Evolutionary conservation across 2,888 invertebrate species (phyloP).

Genomic region (Hylaea fasciaria): DNA sequence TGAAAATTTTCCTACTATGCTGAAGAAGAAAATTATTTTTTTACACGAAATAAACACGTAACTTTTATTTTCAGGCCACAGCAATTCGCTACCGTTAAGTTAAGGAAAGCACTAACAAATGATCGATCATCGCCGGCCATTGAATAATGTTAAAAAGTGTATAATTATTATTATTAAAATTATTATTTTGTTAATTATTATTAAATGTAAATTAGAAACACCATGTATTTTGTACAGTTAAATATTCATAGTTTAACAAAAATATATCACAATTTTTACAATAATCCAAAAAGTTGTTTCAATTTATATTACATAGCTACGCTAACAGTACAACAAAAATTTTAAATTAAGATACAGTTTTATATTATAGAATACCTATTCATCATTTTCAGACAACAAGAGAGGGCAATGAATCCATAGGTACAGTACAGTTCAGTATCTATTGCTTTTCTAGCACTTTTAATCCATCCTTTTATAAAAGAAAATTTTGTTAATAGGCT

Average conservation of each 20-base stretch:
- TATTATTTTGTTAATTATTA: constrained; percentile 80
- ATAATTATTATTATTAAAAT: constrained; percentile 54
- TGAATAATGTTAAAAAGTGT: constrained; percentile 73
- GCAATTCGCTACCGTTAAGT: constrained; percentile 95
- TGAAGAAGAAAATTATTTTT: too few relatives aligned
- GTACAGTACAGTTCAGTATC: too few relatives aligned
- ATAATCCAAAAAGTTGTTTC: constrained; percentile 67
- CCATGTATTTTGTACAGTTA: constrained; percentile 85
- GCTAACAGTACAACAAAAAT: too few relatives aligned
- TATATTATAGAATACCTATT: too few relatives aligned
- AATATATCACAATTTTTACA: constrained; percentile 84
- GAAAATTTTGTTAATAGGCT: too few relatives aligned
- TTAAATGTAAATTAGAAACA: constrained; percentile 82
- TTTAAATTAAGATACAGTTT: too few relatives aligned
- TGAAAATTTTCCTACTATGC: too few relatives aligned
- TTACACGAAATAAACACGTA: neutral
- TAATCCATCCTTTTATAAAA: too few relatives aligned
- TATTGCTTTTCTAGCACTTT: too few relatives aligned
- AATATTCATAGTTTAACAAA: constrained; percentile 85
- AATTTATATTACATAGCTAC: too few relatives aligned
- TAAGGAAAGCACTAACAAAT: constrained; percentile 94
- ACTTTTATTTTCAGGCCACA: constrained; percentile 87
- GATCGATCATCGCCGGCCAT: constrained; percentile 93
- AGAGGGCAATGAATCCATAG: too few relatives aligned
- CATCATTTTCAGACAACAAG: too few relatives aligned